A percentile compares a stretch with the other conserved stretches of the same genome.
These are phyloP conservation scores for Eupithecia pulchellata DNA, from an alignment of 2,888 invertebrate genomes.

Conservation along the genomic window DNA sequence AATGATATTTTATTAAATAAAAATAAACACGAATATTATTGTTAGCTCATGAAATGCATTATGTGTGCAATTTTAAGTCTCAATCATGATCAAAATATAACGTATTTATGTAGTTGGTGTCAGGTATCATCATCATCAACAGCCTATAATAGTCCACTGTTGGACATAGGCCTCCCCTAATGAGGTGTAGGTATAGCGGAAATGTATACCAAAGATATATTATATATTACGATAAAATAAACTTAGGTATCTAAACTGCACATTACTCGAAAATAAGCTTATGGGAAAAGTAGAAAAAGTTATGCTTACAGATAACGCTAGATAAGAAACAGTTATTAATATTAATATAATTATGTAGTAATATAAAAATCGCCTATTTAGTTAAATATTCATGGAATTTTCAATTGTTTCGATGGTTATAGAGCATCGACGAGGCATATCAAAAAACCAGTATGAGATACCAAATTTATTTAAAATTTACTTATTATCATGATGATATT, in stretches of 20 bases:
- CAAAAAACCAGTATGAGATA: slow-evolving; percentile 12
- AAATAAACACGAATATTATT: not conserved
- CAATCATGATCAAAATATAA: slow-evolving; percentile 4
- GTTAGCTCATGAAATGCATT: not conserved
- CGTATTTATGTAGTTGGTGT: slow-evolving; percentile 15
- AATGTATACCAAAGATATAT: slow-evolving; percentile 76
- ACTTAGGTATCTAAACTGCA: slow-evolving; percentile 21
- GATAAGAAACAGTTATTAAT: not conserved
- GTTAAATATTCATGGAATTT: slow-evolving; percentile 10
- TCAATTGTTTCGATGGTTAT: slow-evolving; percentile 12
- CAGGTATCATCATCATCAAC: slow-evolving; percentile 40
- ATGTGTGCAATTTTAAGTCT: not conserved
- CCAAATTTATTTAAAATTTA: not conserved
- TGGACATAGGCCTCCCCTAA: too few species aligned
- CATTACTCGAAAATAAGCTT: not conserved
- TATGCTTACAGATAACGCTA: not conserved
- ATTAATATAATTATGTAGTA: not conserved
- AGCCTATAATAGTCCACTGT: too few species aligned
- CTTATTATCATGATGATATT: not conserved
- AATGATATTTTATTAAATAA: not conserved
- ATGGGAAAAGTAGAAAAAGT: not conserved
- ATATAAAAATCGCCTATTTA: not conserved
- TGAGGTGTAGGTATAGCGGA: too few species aligned
- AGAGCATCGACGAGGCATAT: slow-evolving; percentile 29
- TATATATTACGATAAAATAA: slow-evolving; percentile 16